phyloP scores from a whole-genome alignment of 2,888 invertebrate species.

The Acanthosepion pharaonis region DNA sequence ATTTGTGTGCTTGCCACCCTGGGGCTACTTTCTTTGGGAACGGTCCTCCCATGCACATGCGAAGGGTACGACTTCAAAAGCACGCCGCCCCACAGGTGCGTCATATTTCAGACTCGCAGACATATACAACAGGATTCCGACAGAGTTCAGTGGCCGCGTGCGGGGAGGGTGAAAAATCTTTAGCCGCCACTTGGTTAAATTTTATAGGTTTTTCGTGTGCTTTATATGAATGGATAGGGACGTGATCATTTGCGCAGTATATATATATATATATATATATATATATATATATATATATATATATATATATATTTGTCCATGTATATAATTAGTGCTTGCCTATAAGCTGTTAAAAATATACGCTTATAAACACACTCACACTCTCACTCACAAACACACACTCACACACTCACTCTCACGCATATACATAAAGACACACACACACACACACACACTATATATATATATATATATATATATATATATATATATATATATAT shows the following conservation, averaged over 20 bases:
- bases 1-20: conserved; percentile 33
- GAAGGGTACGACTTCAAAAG: conserved; percentile 33
- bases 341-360: background rate
- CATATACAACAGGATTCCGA: conserved; percentile 33
- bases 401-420: too few species aligned
- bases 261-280: too few species aligned
- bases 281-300: too few species aligned
- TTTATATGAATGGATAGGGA: background rate
- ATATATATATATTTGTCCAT: too few species aligned
- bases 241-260: background rate
- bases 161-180: background rate
- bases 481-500: conserved; percentile 33
- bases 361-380: too few species aligned
- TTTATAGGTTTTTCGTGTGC: conserved; percentile 14
- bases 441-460: background rate
- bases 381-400: background rate
- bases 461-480: background rate
- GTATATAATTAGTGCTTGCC: background rate
- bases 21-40: conserved; percentile 33
- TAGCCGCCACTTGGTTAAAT: background rate
- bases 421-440: background rate
- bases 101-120: conserved; percentile 33
- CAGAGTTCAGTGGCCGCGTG: background rate
- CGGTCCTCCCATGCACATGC: conserved; percentile 21
- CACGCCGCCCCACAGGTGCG: background rate